Evolutionary conservation across 2,113 vertebrate genomes (phyloP).

Genomic region (Microcebus jonahi): DNA sequence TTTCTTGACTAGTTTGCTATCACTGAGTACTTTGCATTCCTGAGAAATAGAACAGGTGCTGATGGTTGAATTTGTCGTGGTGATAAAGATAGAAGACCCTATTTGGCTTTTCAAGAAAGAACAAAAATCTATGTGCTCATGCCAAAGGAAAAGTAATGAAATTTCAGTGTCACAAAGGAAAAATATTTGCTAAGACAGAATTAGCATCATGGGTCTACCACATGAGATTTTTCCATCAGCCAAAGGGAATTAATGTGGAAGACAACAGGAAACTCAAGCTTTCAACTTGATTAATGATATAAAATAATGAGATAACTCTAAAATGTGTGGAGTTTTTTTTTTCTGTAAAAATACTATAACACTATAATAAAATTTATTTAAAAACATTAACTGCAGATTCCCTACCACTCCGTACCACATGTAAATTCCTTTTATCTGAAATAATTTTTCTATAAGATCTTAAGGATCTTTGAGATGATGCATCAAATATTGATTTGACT

Average conservation of each 20-base stretch:
- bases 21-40: neutral
- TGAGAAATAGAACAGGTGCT: neutral
- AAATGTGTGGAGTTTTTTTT: constrained; percentile 11
- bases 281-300: neutral
- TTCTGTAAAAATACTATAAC: neutral
- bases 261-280: neutral
- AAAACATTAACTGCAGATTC: constrained; percentile 20
- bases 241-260: neutral
- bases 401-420: neutral
- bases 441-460: constrained; percentile 40
- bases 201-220: neutral
- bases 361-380: constrained; percentile 10
- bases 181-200: constrained; percentile 56
- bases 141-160: constrained; percentile 46
- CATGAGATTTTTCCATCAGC: neutral
- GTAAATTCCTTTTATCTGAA: constrained; percentile 55
- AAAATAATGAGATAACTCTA: constrained; percentile 9
- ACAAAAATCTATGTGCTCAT: neutral
- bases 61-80: neutral
- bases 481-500: constrained; percentile 44
- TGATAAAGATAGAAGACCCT: constrained; percentile 6
- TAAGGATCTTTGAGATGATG: constrained; percentile 12
- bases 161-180: constrained; percentile 23
- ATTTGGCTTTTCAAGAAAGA: neutral
- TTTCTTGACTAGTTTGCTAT: constrained; percentile 27